Evolutionary conservation across 2,888 invertebrate genomes (phyloP), one percentile per base, ranked within the genome.

Genomic region (Callosobruchus maculatus): DNA sequence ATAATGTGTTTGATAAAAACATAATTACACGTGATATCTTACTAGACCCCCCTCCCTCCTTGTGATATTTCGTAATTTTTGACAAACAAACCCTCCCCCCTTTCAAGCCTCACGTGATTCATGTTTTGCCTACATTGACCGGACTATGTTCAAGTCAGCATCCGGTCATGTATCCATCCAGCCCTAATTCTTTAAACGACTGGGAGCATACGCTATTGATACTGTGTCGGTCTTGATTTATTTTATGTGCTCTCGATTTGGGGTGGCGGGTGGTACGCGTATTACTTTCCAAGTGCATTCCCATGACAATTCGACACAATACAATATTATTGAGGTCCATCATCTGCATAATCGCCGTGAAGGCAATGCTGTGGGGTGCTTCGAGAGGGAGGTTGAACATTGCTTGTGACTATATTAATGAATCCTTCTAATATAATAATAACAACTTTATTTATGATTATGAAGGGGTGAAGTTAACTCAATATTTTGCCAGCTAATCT

Each of bases 131-230:
- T 49, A 49, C 49, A 49, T 49, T 49, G 49, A 49, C 49, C 13
- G 49, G 9, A 49, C 49, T 49, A 49, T 49, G 71, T 49, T n/a
- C 71, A 18, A 49, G 1, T 49, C 49, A 49, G 49, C 49, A 49
- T 49, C 49, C 49, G 49, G 49, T 82, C 82, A 75, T 75, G 76
- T 81, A 79, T 77, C 77, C 81, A 81, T 83, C 84, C 80, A 81
- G 84, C 85, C 86, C 83, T 83, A 85, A 86, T 85, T 85, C 84
- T 85, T 84, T 86, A 85, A 86, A 86, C 86, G 85, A 84, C 82
- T 82, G 80, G 84, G 84, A 86, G 85, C 86, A 85, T 86, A 86
- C 85, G 86, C 82, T 78, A 75, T 75, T 70, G 49, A 49, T 49
- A 49, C 13, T 49, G 49, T 49, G 49, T 49, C 49, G 49, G 9